Percentiles rank a stretch among this genome's conserved stretches.
Evolutionary conservation across 2,113 vertebrate species (phyloP).

Genomic region (Hyperopisus bebe): DNA sequence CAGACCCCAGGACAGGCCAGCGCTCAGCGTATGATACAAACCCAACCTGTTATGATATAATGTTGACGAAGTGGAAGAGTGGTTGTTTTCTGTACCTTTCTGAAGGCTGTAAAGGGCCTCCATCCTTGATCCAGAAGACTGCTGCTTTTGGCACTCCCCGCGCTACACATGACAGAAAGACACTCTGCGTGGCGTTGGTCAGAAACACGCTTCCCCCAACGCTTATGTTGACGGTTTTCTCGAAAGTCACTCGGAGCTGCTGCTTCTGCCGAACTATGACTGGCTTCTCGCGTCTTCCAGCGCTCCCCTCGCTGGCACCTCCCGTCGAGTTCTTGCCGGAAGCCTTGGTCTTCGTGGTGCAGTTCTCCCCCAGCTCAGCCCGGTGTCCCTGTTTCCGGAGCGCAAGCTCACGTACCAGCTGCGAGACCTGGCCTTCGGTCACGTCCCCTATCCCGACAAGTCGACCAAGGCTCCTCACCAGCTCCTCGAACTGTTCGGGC

Average conservation of each 20-base stretch:
- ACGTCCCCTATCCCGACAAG: constrained; percentile 67
- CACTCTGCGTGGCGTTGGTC: constrained; percentile 58
- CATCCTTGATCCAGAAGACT: constrained; percentile 79
- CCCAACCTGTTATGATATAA: background rate
- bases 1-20: background rate
- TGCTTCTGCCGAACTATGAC: constrained; percentile 60
- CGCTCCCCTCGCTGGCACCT: constrained; percentile 28
- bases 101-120: constrained; percentile 53
- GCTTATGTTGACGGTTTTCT: constrained; percentile 64
- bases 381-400: constrained; percentile 54
- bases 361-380: constrained; percentile 38
- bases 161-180: constrained; percentile 67
- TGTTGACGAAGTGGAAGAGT: background rate
- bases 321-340: constrained; percentile 49
- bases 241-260: constrained; percentile 54
- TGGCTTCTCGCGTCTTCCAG: constrained; percentile 48
- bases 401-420: constrained; percentile 69
- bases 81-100: constrained; percentile 54
- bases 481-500: constrained; percentile 60
- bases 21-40: background rate
- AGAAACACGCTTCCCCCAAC: constrained; percentile 66
- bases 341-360: constrained; percentile 37
- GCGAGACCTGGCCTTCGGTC: constrained; percentile 66
- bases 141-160: constrained; percentile 47
- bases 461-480: constrained; percentile 72